phyloP scores from a whole-genome alignment of 2,888 invertebrate species.

The Cryptosula pallasiana region DNA sequence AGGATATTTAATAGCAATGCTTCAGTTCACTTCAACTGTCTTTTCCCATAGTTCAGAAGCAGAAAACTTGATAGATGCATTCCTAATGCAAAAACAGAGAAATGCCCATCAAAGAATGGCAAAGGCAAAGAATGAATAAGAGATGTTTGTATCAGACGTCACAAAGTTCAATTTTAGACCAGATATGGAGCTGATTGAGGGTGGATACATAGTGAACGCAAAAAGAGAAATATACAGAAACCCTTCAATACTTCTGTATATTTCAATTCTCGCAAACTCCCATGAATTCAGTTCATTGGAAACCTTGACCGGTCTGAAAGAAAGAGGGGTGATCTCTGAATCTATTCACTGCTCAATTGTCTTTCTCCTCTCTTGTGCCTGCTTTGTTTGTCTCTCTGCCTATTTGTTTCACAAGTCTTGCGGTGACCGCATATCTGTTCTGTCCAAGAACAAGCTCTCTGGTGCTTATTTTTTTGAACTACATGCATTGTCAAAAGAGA shows the following conservation, averaged over 20 bases:
- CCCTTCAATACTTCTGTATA: background rate
- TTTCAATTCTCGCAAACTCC: background rate
- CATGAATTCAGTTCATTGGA: background rate
- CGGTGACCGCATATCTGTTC: background rate
- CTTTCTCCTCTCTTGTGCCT: background rate
- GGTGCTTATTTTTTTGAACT: background rate
- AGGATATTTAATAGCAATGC: background rate
- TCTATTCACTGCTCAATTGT: background rate
- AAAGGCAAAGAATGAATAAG: background rate
- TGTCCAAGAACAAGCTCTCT: background rate
- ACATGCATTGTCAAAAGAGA: background rate
- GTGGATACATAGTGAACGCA: background rate
- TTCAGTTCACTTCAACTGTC: background rate
- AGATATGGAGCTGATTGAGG: background rate
- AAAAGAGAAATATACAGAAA: background rate
- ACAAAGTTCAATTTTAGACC: background rate
- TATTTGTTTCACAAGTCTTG: no score
- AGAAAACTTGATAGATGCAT: background rate
- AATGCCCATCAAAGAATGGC: no score
- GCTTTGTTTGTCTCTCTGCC: no score
- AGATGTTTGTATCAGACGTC: no score
- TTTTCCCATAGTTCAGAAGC: background rate
- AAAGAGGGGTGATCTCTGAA: background rate
- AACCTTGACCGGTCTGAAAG: background rate
- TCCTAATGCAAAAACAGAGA: background rate